Percentiles rank a stretch among this genome's conserved stretches.
phyloP scores from a whole-genome alignment of 2,113 vertebrate species.

The Athene cunicularia region DNA sequence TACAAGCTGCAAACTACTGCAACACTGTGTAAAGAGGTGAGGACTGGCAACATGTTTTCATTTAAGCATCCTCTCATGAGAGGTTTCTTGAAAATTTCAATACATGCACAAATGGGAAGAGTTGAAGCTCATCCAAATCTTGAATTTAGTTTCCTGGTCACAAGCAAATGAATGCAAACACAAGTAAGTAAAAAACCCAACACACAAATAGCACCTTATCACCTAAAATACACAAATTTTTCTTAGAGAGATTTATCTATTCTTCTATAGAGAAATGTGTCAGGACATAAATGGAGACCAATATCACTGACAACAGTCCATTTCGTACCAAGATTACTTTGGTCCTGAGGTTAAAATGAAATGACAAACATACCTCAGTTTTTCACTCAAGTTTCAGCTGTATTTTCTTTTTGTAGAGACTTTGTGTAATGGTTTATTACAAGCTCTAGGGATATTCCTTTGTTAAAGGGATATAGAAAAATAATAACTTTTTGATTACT shows the following conservation, averaged over 20 bases:
- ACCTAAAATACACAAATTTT: background rate
- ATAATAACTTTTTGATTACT: background rate
- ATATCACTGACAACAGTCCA: background rate
- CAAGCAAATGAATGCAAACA: background rate
- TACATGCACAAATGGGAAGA: background rate
- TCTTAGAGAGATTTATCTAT: background rate
- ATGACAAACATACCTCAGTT: background rate
- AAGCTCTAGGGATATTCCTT: background rate
- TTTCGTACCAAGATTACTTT: background rate
- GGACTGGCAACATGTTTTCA: background rate
- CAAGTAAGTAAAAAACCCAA: background rate
- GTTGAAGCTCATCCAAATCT: background rate
- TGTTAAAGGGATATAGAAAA: too few species aligned
- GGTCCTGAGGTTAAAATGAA: background rate
- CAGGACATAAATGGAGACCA: background rate
- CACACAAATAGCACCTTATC: background rate
- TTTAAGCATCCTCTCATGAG: background rate
- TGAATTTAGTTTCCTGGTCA: background rate
- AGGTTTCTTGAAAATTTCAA: background rate
- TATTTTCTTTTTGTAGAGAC: background rate
- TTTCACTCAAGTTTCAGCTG: background rate
- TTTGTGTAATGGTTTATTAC: background rate
- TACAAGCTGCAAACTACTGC: background rate
- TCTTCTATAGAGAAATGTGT: background rate
- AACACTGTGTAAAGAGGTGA: background rate